A percentile compares a stretch with the other conserved stretches of the same genome.
Conservation (phyloP, 2,797 vertebrate genomes). For the Tarsius wallacei region DNA sequence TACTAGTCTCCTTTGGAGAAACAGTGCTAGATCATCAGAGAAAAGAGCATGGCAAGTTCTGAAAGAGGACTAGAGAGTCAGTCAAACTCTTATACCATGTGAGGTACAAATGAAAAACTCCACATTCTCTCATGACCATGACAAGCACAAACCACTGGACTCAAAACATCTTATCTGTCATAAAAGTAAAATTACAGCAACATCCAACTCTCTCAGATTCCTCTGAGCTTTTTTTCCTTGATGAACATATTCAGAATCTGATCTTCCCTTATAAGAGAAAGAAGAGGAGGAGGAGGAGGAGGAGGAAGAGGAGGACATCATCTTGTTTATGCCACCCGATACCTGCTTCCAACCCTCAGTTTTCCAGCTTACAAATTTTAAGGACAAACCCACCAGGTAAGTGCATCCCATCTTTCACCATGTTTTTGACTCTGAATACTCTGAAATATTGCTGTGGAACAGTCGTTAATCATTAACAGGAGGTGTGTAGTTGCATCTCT, state of each 20-base stretch:
- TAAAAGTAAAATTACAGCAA: not conserved
- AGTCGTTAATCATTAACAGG: conserved; percentile 79
- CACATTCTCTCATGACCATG: not conserved
- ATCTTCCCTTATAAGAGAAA: not conserved
- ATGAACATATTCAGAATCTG: not conserved
- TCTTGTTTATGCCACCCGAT: not conserved
- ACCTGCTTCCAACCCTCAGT: not conserved
- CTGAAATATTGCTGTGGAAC: conserved; percentile 33
- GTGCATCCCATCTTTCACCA: not conserved
- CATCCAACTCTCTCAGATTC: not conserved
- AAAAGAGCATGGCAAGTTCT: not conserved
- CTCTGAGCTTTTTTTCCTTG: not conserved
- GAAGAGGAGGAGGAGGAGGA: not conserved
- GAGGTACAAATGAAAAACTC: not conserved
- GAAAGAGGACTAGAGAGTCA: not conserved
- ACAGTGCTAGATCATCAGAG: not conserved
- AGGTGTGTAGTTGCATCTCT: conserved; percentile 81
- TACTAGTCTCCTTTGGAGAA: not conserved
- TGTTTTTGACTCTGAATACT: conserved; percentile 48
- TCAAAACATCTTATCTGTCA: not conserved
- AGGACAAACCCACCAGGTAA: not conserved
- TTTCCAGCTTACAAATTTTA: not conserved
- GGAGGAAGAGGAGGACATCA: not conserved
- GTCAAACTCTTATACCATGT: not conserved
- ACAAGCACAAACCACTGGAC: not conserved